phyloP scores from a whole-genome alignment of 2,888 invertebrate species.

The Microctonus hyperodae region DNA sequence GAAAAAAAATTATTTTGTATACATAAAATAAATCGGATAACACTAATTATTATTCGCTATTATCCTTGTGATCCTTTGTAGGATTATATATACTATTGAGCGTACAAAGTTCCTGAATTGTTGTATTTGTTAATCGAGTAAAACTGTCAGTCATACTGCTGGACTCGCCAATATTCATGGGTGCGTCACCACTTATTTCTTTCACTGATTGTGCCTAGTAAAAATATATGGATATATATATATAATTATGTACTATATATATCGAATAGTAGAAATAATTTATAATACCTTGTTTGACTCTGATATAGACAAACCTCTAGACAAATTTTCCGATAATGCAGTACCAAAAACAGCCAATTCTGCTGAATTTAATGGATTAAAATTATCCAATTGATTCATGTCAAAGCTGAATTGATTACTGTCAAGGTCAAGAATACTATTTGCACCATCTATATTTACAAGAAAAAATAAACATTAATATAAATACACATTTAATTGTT shows the following conservation, averaged over 20 bases:
- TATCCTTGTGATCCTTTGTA: constrained; percentile 38
- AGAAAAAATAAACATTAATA: neutral
- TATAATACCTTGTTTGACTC: constrained; percentile 54
- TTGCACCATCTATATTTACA: constrained; percentile 42
- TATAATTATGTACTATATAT: too few species aligned
- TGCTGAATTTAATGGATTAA: constrained; percentile 60
- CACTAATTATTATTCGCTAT: constrained; percentile 34
- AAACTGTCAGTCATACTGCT: constrained; percentile 67
- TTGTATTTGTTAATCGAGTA: constrained; percentile 64
- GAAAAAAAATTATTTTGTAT: neutral
- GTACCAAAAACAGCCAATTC: constrained; percentile 61
- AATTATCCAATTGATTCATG: constrained; percentile 43
- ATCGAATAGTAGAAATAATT: too few species aligned
- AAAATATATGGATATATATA: constrained; percentile 7
- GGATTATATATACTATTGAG: constrained; percentile 56
- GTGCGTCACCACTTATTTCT: constrained; percentile 33
- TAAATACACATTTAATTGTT: too few species aligned
- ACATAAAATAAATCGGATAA: too few species aligned
- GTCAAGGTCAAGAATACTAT: constrained; percentile 56
- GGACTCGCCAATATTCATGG: constrained; percentile 38
- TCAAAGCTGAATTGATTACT: constrained; percentile 54
- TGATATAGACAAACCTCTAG: constrained; percentile 64
- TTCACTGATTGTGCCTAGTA: constrained; percentile 38
- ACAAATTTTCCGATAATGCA: constrained; percentile 63
- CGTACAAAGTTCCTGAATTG: constrained; percentile 62